A percentile compares a stretch with the other conserved stretches of the same genome.
Conservation (phyloP, 2,797 vertebrate genomes). For the Nannoperca australis region DNA sequence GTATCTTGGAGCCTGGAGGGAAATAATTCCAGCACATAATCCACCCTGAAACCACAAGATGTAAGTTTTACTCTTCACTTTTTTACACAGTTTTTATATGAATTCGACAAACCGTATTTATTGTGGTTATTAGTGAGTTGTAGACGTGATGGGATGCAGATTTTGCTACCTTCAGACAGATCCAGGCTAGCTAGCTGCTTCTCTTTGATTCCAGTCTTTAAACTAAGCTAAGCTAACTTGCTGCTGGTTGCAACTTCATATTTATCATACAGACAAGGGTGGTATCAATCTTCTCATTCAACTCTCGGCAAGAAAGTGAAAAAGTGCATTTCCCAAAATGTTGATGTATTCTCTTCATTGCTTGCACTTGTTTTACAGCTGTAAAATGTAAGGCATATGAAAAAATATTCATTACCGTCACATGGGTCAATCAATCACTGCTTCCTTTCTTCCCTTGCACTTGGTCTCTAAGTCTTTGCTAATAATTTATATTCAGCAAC, state of each 20-base stretch:
- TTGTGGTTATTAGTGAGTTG: not conserved
- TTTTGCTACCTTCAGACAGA: not conserved
- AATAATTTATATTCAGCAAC: constrained; percentile 28
- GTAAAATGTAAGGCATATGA: not conserved
- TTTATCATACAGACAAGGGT: too few relatives aligned
- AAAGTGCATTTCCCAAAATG: not conserved
- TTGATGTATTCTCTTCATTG: not conserved
- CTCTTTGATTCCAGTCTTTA: not conserved
- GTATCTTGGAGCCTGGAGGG: not conserved
- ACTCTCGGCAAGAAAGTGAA: not conserved
- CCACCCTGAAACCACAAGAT: not conserved
- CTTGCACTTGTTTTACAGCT: not conserved
- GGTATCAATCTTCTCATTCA: too few relatives aligned
- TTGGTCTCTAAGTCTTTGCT: not conserved
- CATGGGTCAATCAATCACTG: not conserved
- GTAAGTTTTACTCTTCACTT: not conserved
- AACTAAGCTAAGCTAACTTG: not conserved
- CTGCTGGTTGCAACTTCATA: not conserved
- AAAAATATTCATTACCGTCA: not conserved
- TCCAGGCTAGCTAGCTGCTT: not conserved
- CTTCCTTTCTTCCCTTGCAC: not conserved
- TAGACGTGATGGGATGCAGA: not conserved
- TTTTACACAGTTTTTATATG: not conserved
- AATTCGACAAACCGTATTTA: not conserved
- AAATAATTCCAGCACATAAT: not conserved